Evolutionary conservation across 2,888 invertebrate species (phyloP).

Genomic region (Ectemnius continuus): DNA sequence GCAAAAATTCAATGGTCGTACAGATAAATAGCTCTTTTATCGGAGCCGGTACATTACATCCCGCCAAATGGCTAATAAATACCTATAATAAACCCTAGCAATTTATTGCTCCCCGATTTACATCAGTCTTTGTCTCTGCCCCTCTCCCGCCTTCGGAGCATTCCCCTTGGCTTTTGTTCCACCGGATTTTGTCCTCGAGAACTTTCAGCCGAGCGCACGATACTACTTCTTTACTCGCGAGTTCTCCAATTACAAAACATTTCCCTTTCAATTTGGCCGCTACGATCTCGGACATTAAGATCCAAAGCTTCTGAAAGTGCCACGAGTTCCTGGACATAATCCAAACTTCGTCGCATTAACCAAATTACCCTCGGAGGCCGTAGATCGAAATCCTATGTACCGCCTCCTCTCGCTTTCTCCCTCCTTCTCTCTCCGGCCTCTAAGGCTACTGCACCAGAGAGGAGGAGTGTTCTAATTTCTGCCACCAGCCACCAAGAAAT

Average conservation of each 20-base stretch:
- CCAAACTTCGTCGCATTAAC: constrained; percentile 46
- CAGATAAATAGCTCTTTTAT: constrained; percentile 32
- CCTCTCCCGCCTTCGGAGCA: too few species aligned
- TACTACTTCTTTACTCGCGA: not conserved
- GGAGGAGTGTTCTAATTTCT: constrained; percentile 37
- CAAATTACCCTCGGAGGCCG: constrained; percentile 27
- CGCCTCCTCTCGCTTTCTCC: constrained; percentile 3
- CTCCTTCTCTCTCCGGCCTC: constrained; percentile 12
- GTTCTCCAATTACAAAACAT: not conserved
- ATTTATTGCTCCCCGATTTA: constrained; percentile 34
- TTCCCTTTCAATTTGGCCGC: not conserved
- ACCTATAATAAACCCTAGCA: constrained; percentile 7
- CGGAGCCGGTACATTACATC: constrained; percentile 28
- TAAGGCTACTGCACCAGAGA: constrained; percentile 41
- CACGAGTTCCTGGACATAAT: constrained; percentile 41
- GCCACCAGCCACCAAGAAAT: constrained; percentile 38
- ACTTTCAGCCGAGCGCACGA: not conserved
- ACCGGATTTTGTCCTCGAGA: too few species aligned
- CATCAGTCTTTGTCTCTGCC: constrained; percentile 2
- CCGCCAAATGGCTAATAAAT: constrained; percentile 35
- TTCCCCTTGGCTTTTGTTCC: too few species aligned
- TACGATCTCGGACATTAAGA: too few species aligned
- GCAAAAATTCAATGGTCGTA: constrained; percentile 17
- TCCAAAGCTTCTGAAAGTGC: constrained; percentile 9
- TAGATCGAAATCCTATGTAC: constrained; percentile 39